Percentiles rank a stretch among this genome's conserved stretches.
phyloP scores from a whole-genome alignment of 2,797 vertebrate genomes.

The Spheniscus humboldti region DNA sequence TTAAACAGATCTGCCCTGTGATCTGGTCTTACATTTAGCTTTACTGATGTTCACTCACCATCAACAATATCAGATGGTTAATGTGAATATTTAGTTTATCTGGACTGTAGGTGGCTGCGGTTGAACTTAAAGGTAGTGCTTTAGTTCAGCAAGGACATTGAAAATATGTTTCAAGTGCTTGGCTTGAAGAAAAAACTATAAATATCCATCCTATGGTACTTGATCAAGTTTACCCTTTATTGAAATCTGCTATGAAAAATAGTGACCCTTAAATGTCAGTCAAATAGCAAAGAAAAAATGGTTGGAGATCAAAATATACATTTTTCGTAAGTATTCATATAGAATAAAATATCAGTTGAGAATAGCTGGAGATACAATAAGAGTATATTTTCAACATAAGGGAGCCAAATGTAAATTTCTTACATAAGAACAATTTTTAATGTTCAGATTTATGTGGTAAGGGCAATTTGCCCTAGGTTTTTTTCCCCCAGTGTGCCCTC shows the following conservation, averaged over 20 bases:
- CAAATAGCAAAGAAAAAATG: not conserved
- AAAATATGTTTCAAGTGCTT: not conserved
- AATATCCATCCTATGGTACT: not conserved
- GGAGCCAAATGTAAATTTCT: not conserved
- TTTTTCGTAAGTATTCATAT: not conserved
- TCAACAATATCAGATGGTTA: not conserved
- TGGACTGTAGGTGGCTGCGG: not conserved
- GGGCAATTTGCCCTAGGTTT: not conserved
- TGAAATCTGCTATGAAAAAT: not conserved
- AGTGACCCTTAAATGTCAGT: not conserved
- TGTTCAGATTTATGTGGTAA: not conserved
- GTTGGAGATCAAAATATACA: accelerated
- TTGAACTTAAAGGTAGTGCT: not conserved
- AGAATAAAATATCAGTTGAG: not conserved
- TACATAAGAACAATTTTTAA: not conserved
- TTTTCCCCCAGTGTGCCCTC: not conserved
- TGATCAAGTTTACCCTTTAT: not conserved
- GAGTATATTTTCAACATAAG: not conserved
- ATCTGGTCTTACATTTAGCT: not conserved
- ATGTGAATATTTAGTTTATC: not conserved
- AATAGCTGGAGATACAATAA: not conserved
- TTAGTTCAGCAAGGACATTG: not conserved
- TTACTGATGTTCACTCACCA: not conserved
- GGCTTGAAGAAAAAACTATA: not conserved
- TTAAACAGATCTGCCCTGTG: not conserved